Conservation (phyloP, 2,888 invertebrate genomes). For the Trissonchulus sp. region DNA sequence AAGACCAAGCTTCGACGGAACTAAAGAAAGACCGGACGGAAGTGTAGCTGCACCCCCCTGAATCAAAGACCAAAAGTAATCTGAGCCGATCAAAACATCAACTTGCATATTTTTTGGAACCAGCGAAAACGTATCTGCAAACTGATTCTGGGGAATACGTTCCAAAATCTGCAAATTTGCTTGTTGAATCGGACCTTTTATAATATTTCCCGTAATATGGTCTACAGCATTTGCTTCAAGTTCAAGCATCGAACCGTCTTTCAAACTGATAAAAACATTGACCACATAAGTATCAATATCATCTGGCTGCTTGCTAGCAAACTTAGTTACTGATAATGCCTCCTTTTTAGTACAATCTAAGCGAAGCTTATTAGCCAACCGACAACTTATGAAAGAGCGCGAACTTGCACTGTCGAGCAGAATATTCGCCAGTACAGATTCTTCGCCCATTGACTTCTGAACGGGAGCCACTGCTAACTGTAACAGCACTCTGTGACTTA, state of each 20-base stretch:
- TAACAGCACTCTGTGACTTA: neutral
- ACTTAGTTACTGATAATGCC: constrained; percentile 1
- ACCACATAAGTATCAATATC: constrained; percentile 5
- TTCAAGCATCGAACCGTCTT: neutral
- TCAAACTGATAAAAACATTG: neutral
- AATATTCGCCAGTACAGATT: neutral
- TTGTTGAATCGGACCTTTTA: too few species aligned
- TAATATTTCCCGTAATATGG: too few species aligned
- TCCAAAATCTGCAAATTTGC: too few species aligned
- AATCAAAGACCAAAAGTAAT: constrained; percentile 9
- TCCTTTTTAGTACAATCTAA: neutral
- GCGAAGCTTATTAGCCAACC: neutral
- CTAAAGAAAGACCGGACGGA: neutral
- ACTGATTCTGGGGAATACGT: neutral
- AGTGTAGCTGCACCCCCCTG: neutral
- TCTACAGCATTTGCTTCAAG: constrained; percentile 9
- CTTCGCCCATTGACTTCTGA: neutral
- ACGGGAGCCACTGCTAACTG: neutral
- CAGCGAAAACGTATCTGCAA: neutral
- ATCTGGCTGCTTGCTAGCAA: constrained; percentile 11
- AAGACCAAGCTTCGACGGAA: constrained; percentile 14
- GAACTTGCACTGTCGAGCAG: constrained; percentile 2
- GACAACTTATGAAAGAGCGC: neutral
- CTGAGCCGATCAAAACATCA: constrained; percentile 18
- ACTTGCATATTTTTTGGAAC: constrained; percentile 8